Conservation (phyloP, 2,888 invertebrate genomes). For the Sycophila texana region DNA sequence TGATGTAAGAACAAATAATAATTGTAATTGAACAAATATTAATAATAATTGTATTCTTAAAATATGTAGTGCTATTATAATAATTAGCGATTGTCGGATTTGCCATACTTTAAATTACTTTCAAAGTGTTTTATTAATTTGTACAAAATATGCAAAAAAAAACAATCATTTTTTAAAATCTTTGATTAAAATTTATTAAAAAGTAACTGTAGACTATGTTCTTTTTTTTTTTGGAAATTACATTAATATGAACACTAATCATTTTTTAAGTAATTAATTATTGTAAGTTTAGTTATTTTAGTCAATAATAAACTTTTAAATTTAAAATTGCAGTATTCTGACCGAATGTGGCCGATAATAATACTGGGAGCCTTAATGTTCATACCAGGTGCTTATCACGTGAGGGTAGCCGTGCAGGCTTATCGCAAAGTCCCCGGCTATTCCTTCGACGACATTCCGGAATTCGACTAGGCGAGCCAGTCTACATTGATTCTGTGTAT, state of each 20-base stretch:
- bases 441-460: slow-evolving; percentile 92
- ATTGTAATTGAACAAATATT: neutral
- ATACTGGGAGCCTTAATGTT: slow-evolving; percentile 93
- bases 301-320: neutral
- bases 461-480: slow-evolving; percentile 81
- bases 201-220: neutral
- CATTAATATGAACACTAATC: neutral
- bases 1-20: neutral
- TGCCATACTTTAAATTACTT: neutral
- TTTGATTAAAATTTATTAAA: neutral
- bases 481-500: slow-evolving; percentile 21
- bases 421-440: slow-evolving; percentile 89
- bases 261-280: too few species aligned
- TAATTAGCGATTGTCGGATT: neutral
- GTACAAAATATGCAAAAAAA: neutral
- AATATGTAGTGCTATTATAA: slow-evolving; percentile 1
- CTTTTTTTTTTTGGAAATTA: neutral
- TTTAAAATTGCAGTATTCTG: slow-evolving; percentile 81
- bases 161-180: neutral
- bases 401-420: slow-evolving; percentile 91
- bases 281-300: neutral
- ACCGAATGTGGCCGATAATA: slow-evolving; percentile 92
- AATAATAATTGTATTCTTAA: neutral
- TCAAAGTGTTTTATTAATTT: neutral
- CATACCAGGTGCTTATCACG: slow-evolving; percentile 93